Evolutionary conservation across 2,797 vertebrate genomes (phyloP).

Genomic region (Megalops cyprinoides): DNA sequence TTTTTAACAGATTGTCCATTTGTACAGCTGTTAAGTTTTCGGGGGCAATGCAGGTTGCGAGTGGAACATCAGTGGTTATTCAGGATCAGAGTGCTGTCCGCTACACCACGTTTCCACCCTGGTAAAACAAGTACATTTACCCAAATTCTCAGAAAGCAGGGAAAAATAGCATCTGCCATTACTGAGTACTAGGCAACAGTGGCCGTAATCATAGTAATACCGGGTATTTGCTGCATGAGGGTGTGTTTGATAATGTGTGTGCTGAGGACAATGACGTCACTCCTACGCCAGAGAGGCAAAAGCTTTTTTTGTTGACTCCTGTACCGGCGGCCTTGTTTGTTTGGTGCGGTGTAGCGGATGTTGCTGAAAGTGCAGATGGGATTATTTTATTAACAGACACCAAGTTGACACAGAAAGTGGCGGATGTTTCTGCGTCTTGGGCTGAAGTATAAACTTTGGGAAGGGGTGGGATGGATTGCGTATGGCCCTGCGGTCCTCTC

Average conservation of each 20-base stretch:
- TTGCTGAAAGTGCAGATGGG: too few species aligned
- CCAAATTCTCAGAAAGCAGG: background rate
- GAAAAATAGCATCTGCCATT: background rate
- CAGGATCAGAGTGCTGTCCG: constrained; percentile 1
- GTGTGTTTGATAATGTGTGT: too few species aligned
- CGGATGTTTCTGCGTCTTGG: background rate
- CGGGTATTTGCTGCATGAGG: too few species aligned
- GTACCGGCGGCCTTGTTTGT: too few species aligned
- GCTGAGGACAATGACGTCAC: too few species aligned
- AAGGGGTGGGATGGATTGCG: background rate
- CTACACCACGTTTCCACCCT: background rate
- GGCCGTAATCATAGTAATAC: too few species aligned
- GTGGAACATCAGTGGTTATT: background rate
- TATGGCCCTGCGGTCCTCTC: background rate
- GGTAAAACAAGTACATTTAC: background rate
- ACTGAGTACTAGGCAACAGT: background rate
- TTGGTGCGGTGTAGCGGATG: too few species aligned
- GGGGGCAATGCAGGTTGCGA: background rate
- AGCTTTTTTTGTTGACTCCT: too few species aligned
- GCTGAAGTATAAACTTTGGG: background rate
- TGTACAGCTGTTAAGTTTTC: background rate
- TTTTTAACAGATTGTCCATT: background rate
- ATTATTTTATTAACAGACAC: too few species aligned
- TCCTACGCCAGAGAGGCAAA: too few species aligned
- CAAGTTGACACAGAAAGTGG: too few species aligned